A percentile compares a stretch with the other conserved stretches of the same genome.
Conservation (phyloP, 64 coral and sea anemone species). For the Montipora capricornis region DNA sequence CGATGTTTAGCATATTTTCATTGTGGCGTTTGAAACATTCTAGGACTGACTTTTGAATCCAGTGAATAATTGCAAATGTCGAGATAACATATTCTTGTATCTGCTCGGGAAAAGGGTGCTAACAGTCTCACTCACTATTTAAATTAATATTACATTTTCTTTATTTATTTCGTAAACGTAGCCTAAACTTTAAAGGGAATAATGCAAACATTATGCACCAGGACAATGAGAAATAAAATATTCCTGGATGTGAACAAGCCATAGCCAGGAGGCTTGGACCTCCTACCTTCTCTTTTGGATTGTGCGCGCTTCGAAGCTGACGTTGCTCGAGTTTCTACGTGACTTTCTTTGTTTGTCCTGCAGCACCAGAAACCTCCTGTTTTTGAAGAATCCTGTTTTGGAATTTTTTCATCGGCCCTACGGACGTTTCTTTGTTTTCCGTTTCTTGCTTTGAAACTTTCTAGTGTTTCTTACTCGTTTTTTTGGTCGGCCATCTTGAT, state of each 20-base stretch:
- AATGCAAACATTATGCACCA: neutral
- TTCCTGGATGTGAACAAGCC: neutral
- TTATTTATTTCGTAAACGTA: neutral
- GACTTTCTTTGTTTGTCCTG: neutral
- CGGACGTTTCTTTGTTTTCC: neutral
- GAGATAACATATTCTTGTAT: too few relatives aligned
- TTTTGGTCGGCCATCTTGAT: neutral
- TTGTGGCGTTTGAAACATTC: too few relatives aligned
- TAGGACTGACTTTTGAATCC: too few relatives aligned
- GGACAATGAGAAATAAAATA: neutral
- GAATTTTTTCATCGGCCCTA: neutral
- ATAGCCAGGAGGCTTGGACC: neutral
- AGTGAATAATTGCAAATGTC: too few relatives aligned
- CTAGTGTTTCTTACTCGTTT: neutral
- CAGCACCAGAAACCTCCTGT: neutral
- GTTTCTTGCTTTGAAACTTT: neutral
- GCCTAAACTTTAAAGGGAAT: neutral
- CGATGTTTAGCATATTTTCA: too few relatives aligned
- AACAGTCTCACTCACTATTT: too few relatives aligned
- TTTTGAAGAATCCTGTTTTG: neutral
- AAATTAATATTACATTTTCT: too few relatives aligned
- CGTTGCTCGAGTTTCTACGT: neutral
- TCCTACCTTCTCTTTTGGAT: conserved; percentile 5
- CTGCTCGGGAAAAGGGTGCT: too few relatives aligned
- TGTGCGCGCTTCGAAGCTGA: neutral